Conservation (phyloP, 2,888 invertebrate species). For the Scaeva pyrastri region DNA sequence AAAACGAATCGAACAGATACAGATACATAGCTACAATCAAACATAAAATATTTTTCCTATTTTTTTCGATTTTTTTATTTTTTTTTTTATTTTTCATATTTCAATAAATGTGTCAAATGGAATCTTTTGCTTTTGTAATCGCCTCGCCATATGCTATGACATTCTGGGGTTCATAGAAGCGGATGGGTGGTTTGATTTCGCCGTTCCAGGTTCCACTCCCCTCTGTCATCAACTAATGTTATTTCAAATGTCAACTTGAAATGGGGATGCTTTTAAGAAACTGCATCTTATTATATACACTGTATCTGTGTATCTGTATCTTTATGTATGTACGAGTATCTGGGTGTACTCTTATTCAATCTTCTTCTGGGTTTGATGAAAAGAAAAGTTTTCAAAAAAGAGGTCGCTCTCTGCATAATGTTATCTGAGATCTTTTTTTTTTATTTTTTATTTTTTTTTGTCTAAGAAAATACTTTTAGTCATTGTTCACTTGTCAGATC, state of each 20-base stretch:
- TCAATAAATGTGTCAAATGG: constrained; percentile 69
- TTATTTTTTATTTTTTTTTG: too few species aligned
- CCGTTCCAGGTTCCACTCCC: not conserved
- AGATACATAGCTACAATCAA: not conserved
- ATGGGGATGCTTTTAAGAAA: constrained; percentile 14
- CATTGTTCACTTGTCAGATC: constrained; percentile 59
- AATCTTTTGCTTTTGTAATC: constrained; percentile 54
- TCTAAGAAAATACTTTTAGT: constrained; percentile 37
- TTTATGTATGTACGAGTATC: not conserved
- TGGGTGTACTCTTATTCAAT: constrained; percentile 34
- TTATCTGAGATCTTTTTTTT: constrained; percentile 42
- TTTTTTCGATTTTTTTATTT: constrained; percentile 8
- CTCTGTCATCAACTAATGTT: constrained; percentile 39
- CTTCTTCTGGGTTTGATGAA: constrained; percentile 36
- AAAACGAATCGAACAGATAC: constrained; percentile 13
- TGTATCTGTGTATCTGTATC: not conserved
- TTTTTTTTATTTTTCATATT: constrained; percentile 11
- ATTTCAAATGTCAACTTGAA: constrained; percentile 44
- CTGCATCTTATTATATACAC: constrained; percentile 44
- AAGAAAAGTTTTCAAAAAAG: constrained; percentile 34
- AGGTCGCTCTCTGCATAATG: constrained; percentile 29
- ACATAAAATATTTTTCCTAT: constrained; percentile 22
- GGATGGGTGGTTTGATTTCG: not conserved
- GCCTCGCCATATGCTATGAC: constrained; percentile 57
- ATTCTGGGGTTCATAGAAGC: not conserved